Evolutionary conservation across 2,797 vertebrate genomes (phyloP).

Genomic region (Valencia hispanica): DNA sequence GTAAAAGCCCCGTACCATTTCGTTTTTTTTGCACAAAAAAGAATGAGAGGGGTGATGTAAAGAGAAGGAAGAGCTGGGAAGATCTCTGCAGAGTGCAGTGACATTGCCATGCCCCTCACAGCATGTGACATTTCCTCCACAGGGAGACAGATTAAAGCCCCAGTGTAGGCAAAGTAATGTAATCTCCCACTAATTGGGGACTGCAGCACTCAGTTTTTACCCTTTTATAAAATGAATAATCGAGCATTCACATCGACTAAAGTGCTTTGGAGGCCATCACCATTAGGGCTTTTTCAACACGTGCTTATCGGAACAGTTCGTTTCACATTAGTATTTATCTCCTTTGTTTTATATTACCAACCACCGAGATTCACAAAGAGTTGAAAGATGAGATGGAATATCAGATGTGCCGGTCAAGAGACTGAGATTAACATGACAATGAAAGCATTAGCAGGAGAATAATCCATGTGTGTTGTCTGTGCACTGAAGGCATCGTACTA

Average conservation of each 20-base stretch:
- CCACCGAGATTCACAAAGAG: not conserved
- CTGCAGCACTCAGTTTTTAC: conserved; percentile 27
- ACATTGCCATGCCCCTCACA: conserved; percentile 46
- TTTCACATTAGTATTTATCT: not conserved
- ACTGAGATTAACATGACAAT: not conserved
- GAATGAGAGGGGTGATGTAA: conserved; percentile 7
- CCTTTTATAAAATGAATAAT: conserved; percentile 19
- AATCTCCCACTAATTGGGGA: conserved; percentile 60
- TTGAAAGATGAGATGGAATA: not conserved
- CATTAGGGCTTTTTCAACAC: not conserved
- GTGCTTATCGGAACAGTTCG: not conserved
- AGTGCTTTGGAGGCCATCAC: conserved; percentile 5
- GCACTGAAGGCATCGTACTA: not conserved
- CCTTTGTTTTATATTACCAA: not conserved
- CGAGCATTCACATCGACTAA: conserved; percentile 18
- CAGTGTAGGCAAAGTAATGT: conserved; percentile 53
- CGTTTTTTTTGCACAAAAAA: conserved; percentile 30
- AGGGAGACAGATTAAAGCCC: conserved; percentile 53
- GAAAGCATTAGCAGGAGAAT: not conserved
- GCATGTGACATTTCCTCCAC: conserved; percentile 49
- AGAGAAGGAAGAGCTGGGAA: conserved; percentile 2
- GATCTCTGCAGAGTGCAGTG: conserved; percentile 33
- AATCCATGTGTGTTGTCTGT: not conserved
- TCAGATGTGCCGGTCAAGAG: not conserved
- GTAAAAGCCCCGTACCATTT: not conserved